These are phyloP conservation scores for Helostoma temminkii DNA, from an alignment of 2,797 vertebrate genomes.

Conservation along the genomic window DNA sequence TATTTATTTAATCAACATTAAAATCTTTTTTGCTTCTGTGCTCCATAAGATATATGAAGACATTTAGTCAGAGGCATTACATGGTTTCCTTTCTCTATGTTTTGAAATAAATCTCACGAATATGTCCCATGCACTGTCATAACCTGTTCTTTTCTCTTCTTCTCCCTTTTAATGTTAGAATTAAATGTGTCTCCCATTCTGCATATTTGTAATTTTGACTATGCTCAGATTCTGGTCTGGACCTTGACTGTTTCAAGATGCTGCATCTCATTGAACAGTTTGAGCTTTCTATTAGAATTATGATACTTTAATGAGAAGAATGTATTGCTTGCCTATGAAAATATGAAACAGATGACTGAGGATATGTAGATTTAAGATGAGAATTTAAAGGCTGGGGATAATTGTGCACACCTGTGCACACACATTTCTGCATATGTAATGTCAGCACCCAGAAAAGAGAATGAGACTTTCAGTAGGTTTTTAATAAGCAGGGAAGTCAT, in stretches of 20 bases:
- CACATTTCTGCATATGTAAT: constrained; percentile 24
- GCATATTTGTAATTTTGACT: constrained; percentile 20
- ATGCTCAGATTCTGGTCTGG: constrained; percentile 20
- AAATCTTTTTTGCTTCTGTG: too few relatives aligned
- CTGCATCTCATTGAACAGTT: constrained; percentile 46
- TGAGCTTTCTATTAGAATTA: neutral
- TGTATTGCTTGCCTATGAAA: constrained; percentile 7
- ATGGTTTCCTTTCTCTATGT: constrained; percentile 20
- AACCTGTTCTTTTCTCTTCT: too few relatives aligned
- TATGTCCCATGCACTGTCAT: constrained; percentile 31
- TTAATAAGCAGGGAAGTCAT: constrained; percentile 71
- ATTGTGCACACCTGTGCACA: constrained; percentile 24
- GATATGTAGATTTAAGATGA: neutral
- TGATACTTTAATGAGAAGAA: constrained; percentile 8
- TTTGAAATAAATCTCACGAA: too few relatives aligned
- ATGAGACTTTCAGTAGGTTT: constrained; percentile 56
- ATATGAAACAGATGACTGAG: constrained; percentile 4
- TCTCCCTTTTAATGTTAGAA: too few relatives aligned
- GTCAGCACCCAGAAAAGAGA: constrained; percentile 43
- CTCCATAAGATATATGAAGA: neutral
- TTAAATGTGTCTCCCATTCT: constrained; percentile 37
- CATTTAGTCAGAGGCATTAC: constrained; percentile 15
- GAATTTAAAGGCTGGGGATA: neutral
- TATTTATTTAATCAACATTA: too few relatives aligned
- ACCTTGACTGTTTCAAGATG: constrained; percentile 20